A percentile compares a stretch with the other conserved stretches of the same genome.
Evolutionary conservation across 2,888 invertebrate species (phyloP).

Genomic region (Habrosyne pyritoides): DNA sequence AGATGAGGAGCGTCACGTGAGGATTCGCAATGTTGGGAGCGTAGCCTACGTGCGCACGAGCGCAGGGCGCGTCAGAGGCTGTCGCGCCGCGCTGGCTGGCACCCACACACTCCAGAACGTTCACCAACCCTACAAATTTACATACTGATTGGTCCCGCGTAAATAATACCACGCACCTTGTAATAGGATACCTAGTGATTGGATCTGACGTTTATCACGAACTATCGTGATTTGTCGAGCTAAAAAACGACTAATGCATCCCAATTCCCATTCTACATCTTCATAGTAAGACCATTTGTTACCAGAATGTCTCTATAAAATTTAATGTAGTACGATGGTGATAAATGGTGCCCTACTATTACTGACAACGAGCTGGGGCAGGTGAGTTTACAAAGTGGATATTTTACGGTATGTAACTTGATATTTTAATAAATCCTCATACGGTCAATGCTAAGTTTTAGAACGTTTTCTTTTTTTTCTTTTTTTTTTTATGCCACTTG

Average conservation of each 20-base stretch:
- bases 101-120: constrained; percentile 77
- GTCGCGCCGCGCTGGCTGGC: constrained; percentile 55
- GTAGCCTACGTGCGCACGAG: constrained; percentile 69
- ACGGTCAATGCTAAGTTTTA: neutral
- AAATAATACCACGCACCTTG: constrained; percentile 67
- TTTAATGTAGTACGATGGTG: constrained; percentile 6
- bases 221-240: constrained; percentile 71
- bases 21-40: constrained; percentile 24
- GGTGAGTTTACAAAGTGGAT: neutral
- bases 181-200: constrained; percentile 68
- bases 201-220: constrained; percentile 65
- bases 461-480: too few relatives aligned
- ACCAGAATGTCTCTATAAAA: constrained; percentile 59
- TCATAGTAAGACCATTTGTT: constrained; percentile 56
- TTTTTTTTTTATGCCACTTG: too few relatives aligned
- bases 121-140: constrained; percentile 80
- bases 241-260: constrained; percentile 53
- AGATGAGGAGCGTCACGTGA: constrained; percentile 26
- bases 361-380: neutral
- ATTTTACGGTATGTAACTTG: neutral
- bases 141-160: constrained; percentile 76
- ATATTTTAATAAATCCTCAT: neutral
- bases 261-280: constrained; percentile 39
- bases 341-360: constrained; percentile 8
- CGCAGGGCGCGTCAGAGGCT: constrained; percentile 70